Evolutionary conservation across 1,140 invertebrate species (phyloP), one percentile per base, ranked within the genome.

Genomic region (Calliopsis andreniformis): DNA sequence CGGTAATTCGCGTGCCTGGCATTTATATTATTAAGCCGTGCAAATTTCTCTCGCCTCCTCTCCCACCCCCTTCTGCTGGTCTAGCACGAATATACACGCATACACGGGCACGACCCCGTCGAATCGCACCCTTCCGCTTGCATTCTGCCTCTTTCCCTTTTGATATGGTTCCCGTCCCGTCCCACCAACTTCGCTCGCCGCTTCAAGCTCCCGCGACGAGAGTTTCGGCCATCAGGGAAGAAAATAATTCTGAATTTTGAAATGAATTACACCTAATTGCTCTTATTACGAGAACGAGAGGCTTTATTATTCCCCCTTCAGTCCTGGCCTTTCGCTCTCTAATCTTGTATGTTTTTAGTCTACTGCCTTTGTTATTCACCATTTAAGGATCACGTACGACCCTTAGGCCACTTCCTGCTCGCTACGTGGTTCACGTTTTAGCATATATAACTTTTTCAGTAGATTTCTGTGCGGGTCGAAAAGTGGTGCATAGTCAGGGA

Each of bases 1-100:
- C 80, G 80, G 80, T 86, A 89, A 89, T 89, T 87, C 82, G 79
- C 83, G 85, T 88, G 87, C 83, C 82, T 80, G 83, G 86, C 86
- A 89, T 91, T 90, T 89, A 90, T 89, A 89, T 88, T 88, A 90
- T 90, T 88, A 88, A 89, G 82, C 83, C 79, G 79, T 77, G 80
- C 83, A 87, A 87, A 89, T 90, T 87, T 88, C 80, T 85, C 81
- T 79, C 77, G 62, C 49, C 77, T 76, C 51, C 55, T 42, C 55
- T 42, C 20, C 51, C 66, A 20, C n/a, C 12, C 14, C 39, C 43
- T 58, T 28, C 39, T n/a, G 45, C 55, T 51, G 49, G 43, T 53
- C 39, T 43, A 63, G 51, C 61, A 55, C 55, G 64, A 47, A 69
- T 73, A 63, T 32, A 75, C 58, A 56, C 59, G 39, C 68, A 10